Evolutionary conservation across 2,888 invertebrate species (phyloP).

Genomic region (Dasysyrphus albostriatus): DNA sequence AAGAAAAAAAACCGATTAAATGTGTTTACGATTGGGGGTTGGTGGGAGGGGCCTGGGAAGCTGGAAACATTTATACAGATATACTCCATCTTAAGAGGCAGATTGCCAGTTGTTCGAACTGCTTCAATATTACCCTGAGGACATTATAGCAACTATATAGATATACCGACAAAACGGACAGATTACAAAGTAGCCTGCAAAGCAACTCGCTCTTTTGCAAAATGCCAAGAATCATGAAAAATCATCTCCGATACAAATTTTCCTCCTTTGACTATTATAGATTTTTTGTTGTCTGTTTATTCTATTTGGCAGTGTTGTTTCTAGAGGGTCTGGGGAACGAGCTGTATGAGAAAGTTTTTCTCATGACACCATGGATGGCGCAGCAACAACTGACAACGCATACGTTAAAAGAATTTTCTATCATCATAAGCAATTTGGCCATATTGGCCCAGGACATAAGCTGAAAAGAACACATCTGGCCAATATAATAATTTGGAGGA

Average conservation of each 20-base stretch:
- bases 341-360: slow-evolving; percentile 46
- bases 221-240: slow-evolving; percentile 72
- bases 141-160: slow-evolving; percentile 1
- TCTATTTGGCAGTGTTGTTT: slow-evolving; percentile 48
- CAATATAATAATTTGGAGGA: slow-evolving; percentile 44
- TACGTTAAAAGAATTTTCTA: slow-evolving; percentile 74
- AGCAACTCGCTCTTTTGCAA: slow-evolving; percentile 32
- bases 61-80: slow-evolving; percentile 6
- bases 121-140: slow-evolving; percentile 41
- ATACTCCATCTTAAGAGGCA: slow-evolving; percentile 33
- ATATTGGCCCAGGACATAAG: slow-evolving; percentile 52
- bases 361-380: slow-evolving; percentile 32
- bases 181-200: slow-evolving; percentile 72
- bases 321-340: too few species aligned
- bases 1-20: slow-evolving; percentile 52
- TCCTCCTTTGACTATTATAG: slow-evolving; percentile 1
- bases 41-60: not conserved
- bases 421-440: slow-evolving; percentile 67
- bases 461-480: slow-evolving; percentile 59
- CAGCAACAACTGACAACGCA: slow-evolving; percentile 74
- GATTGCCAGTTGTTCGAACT: slow-evolving; percentile 52
- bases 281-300: slow-evolving; percentile 37
- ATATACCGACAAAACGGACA: slow-evolving; percentile 53
- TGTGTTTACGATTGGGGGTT: slow-evolving; percentile 3
- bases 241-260: slow-evolving; percentile 62